Percentiles rank a stretch among this genome's conserved stretches.
Evolutionary conservation across 2,113 vertebrate genomes (phyloP).

Genomic region (Prunella fulvescens): DNA sequence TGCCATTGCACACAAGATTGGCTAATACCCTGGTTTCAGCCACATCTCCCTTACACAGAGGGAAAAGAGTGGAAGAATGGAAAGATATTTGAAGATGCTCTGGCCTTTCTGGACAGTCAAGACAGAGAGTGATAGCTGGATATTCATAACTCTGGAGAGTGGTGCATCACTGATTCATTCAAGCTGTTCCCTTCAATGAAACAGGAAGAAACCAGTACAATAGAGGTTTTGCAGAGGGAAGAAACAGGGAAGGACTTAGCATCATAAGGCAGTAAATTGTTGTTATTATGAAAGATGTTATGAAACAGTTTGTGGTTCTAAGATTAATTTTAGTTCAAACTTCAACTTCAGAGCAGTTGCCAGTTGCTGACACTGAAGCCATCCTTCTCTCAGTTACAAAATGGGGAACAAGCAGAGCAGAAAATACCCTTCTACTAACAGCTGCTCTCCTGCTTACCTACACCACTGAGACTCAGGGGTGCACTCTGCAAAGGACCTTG

Average conservation of each 20-base stretch:
- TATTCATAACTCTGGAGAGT: not conserved
- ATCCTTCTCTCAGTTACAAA: not conserved
- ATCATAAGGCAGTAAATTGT: slow-evolving; percentile 37
- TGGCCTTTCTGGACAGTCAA: not conserved
- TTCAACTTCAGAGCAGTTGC: not conserved
- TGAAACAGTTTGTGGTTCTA: slow-evolving; percentile 54
- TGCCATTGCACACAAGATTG: not conserved
- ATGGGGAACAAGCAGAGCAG: not conserved
- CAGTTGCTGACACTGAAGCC: not conserved
- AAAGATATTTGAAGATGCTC: not conserved
- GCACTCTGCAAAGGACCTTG: not conserved
- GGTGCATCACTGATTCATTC: slow-evolving; percentile 40
- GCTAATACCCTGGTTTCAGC: not conserved
- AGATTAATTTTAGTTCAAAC: slow-evolving; percentile 40
- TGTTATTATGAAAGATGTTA: slow-evolving; percentile 50
- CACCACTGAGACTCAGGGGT: not conserved
- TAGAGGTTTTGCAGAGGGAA: slow-evolving; percentile 26
- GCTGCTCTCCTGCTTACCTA: not conserved
- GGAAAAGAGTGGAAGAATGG: not conserved
- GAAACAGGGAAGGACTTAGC: not conserved
- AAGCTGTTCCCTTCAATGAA: slow-evolving; percentile 53
- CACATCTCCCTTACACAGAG: fast-evolving
- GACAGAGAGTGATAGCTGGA: not conserved
- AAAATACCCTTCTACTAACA: not conserved
- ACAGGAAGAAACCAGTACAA: slow-evolving; percentile 54